A percentile compares a stretch with the other conserved stretches of the same genome.
Evolutionary conservation across 2,113 vertebrate species (phyloP).

Genomic region (Uropsilus gracilis): DNA sequence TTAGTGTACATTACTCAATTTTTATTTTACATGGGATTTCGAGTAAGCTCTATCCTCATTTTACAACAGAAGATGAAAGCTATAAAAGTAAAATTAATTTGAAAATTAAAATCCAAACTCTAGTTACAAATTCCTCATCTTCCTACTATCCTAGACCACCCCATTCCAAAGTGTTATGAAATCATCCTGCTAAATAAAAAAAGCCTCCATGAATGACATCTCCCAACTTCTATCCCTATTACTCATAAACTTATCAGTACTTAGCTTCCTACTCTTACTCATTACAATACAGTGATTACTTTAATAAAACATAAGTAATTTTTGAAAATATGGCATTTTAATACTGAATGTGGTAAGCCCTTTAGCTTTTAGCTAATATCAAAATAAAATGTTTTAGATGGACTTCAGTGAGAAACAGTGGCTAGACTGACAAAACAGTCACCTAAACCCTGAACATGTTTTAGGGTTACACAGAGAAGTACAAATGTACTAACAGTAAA

Average conservation of each 20-base stretch:
- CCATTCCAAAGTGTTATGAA: neutral
- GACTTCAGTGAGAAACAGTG: neutral
- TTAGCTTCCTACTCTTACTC: too few relatives aligned
- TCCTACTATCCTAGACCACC: neutral
- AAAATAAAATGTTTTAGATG: neutral
- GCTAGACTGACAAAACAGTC: neutral
- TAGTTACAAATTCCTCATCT: neutral
- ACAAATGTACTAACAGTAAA: neutral
- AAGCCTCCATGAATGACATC: too few relatives aligned
- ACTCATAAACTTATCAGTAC: too few relatives aligned
- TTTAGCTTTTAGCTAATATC: neutral
- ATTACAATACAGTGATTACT: constrained; percentile 8
- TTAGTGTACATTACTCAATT: neutral
- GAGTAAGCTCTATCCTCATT: neutral
- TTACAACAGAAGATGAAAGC: neutral
- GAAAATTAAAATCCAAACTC: neutral
- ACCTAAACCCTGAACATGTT: neutral
- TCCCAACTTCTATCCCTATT: too few relatives aligned
- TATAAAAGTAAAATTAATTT: neutral
- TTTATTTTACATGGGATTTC: neutral
- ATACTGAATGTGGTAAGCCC: neutral
- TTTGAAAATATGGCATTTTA: neutral
- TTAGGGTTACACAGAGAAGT: neutral
- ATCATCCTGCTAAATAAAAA: neutral
- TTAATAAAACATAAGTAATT: neutral